Base-by-base conservation (phyloP, 2,888 invertebrate genomes). In the Nephrocerus scutellatus region DNA sequence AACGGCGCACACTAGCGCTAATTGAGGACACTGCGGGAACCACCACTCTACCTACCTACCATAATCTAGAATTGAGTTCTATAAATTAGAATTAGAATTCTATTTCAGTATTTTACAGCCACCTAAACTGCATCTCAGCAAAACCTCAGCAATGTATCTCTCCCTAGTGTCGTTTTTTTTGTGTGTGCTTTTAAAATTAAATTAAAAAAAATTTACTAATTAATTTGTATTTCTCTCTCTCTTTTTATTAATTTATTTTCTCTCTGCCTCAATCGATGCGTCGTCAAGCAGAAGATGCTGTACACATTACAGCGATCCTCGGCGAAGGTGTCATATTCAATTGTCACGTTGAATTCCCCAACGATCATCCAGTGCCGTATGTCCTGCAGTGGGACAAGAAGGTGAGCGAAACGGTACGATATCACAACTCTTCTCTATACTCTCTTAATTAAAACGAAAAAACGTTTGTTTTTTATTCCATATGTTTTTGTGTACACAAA, bases 321-420 rank as follows among this genome's bases (percentile, higher is more conserved):
- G 93, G 93, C 70, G 91, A 93, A 75, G 89, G 89, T 71, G 91
- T 93, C 74, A 86, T 93, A 70, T 89, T 96, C 79, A 92, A 92
- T 76, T 96, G 95, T 75, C 89, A 90, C 75, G 90, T 95, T 74
- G 89, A 91, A 74, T 93, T 92, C 74, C 89, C 91, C 70, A 87
- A 89, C 72, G 87, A 90, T 74, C 84, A 88, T 74, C 87, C 90
- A 68, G 89, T 91, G 76, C 90, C 92, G 74, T 92, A 92, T 77
- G 91, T 95, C 76, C 84, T 95, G 72, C 91, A 92, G 79, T 96
- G 95, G 95, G 89, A 90, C 82, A 95, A 93, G 84, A 90, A 92
- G 87, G 90, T 90, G 86, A 84, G 86, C 84, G 85, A 86, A 77
- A 84, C 84, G 87, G 87, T 87, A 87, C 82, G 87, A 81, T 82